Conservation (phyloP, 1,140 invertebrate genomes). For the Elymnias hypermnestra region DNA sequence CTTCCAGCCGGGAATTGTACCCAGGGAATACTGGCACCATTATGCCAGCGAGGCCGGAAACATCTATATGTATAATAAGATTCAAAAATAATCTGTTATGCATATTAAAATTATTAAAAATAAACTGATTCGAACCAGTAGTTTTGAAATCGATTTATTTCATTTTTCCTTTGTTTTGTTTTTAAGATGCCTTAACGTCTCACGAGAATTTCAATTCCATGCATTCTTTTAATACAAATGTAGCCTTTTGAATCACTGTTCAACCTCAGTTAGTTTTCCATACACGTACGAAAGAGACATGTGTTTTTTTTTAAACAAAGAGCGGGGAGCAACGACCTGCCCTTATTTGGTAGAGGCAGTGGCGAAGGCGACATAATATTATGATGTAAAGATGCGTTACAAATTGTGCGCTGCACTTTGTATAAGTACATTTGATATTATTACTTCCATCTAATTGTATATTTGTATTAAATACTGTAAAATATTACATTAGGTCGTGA, state of each 20-base stretch:
- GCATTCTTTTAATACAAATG: slow-evolving; percentile 40
- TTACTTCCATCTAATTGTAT: too few species aligned
- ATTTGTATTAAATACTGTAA: too few species aligned
- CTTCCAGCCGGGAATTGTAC: too few species aligned
- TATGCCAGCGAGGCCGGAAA: too few species aligned
- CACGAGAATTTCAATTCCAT: slow-evolving; percentile 34
- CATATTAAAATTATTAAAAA: too few species aligned
- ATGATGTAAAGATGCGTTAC: slow-evolving; percentile 19
- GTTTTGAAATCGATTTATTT: too few species aligned
- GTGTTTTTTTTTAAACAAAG: slow-evolving; percentile 72
- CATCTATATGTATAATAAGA: too few species aligned
- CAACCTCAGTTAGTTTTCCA: slow-evolving; percentile 50
- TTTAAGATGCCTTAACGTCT: slow-evolving; percentile 19
- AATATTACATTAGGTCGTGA: too few species aligned
- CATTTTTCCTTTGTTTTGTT: slow-evolving; percentile 17
- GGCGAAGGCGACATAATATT: slow-evolving; percentile 43
- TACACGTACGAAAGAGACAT: slow-evolving; percentile 57
- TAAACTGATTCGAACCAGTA: too few species aligned
- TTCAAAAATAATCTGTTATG: too few species aligned
- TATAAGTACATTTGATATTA: too few species aligned
- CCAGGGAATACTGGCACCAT: too few species aligned
- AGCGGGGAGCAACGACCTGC: slow-evolving; percentile 63
- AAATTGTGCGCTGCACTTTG: slow-evolving; percentile 1
- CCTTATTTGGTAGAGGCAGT: slow-evolving; percentile 67
- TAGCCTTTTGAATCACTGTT: slow-evolving; percentile 52